A percentile compares a stretch with the other conserved stretches of the same genome.
Evolutionary conservation across 2,797 vertebrate species (phyloP).

Genomic region (Gorsachius magnificus): DNA sequence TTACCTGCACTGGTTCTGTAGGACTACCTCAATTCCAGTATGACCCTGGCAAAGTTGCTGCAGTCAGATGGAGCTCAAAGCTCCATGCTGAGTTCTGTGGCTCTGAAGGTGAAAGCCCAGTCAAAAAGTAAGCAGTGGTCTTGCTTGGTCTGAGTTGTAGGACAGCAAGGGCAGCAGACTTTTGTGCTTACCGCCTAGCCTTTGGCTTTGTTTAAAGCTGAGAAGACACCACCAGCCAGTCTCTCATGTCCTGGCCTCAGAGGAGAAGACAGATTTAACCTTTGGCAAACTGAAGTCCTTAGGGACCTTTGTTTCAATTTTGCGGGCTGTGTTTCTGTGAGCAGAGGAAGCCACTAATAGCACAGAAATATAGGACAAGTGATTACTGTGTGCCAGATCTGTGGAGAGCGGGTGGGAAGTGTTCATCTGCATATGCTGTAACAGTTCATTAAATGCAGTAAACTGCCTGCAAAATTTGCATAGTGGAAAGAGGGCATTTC

Average conservation of each 20-base stretch:
- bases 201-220: background rate
- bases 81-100: background rate
- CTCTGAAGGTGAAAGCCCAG: background rate
- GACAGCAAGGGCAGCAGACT: background rate
- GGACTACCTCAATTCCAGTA: background rate
- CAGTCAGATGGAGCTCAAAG: background rate
- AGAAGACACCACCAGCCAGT: background rate
- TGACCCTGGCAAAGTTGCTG: background rate
- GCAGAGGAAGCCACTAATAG: conserved; percentile 19
- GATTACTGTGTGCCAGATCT: conserved; percentile 42
- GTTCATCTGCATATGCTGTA: conserved; percentile 49
- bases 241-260: background rate
- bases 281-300: background rate
- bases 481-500: conserved; percentile 13
- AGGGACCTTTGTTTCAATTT: background rate
- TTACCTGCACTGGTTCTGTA: background rate
- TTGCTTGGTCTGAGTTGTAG: background rate
- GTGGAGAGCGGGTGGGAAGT: conserved; percentile 31
- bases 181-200: background rate
- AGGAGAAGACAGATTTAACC: background rate
- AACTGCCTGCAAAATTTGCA: conserved; percentile 40
- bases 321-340: background rate
- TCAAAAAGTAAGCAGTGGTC: background rate
- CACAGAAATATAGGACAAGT: conserved; percentile 31
- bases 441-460: conserved; percentile 36